Evolutionary conservation across 2,797 vertebrate genomes (phyloP), one percentile per base, ranked within the genome.

Genomic region (Pangasius larnaudii): DNA sequence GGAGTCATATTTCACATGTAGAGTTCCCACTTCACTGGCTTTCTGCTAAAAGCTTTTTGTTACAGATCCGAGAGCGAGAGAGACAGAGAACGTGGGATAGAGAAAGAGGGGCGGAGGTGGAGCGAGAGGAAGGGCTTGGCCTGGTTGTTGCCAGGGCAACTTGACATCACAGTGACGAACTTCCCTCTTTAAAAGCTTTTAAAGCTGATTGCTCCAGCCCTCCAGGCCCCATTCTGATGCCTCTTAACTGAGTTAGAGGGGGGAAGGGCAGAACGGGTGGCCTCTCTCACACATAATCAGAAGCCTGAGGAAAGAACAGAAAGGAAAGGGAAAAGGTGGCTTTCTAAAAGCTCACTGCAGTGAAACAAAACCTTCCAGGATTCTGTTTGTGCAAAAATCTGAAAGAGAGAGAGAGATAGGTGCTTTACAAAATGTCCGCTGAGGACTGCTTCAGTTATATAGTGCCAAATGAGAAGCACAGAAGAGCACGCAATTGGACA

Each of bases 11-110:
- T 97, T 98, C 97, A 97, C 96, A 96, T 96, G 95, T 95, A 97
- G 96, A 96, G 96, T 95, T 96, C 93, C 94, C 96, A 96, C 96
- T 97, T 96, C 97, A 96, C 97, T 96, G 94, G 97, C 97, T 98
- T 98, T 98, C 98, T 98, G 97, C 98, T 99, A 99, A 99, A 99
- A 99, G 98, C 97, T 98, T 99, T 99, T 98, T 99, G 97, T 98
- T 97, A 96, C 96, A 96, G 96, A 95, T 94, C 86, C 94, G 95
- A 95, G 91, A 93, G 63, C 0, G 93, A 88, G 91, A 90, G 88
- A 90, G 89, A 89, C 90, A 89, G 89, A 89, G 92, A 83, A 80
- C 90, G 88, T 81, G 91, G 90, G 91, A 49, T 84, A 89, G 59
- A 83, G 86, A 83, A 81, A 88, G 80, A 69, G 81, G 79, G 69